These are phyloP conservation scores for Mesaphorura yosii DNA, from an alignment of 1,140 invertebrate genomes.

Conservation along the genomic window DNA sequence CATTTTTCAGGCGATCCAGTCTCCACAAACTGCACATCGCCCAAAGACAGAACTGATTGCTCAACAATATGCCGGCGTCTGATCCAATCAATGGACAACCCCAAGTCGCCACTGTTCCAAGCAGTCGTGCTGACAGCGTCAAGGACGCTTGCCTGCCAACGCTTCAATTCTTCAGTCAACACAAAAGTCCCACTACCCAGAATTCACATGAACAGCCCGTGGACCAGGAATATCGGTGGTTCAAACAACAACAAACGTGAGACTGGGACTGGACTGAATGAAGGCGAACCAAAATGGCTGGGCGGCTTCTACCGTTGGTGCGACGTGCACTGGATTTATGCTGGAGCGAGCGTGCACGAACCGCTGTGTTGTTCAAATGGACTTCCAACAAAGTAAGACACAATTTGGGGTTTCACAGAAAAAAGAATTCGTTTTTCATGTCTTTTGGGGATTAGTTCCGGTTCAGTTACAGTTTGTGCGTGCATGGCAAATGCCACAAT, in stretches of 20 bases:
- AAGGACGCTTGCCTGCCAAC: slow-evolving; percentile 27
- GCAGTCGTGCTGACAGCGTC: slow-evolving; percentile 28
- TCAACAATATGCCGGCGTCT: slow-evolving; percentile 27
- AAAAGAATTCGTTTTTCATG: too few relatives aligned
- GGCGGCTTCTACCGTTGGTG: slow-evolving; percentile 31
- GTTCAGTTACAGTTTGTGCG: too few relatives aligned
- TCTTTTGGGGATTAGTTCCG: too few relatives aligned
- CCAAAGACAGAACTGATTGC: slow-evolving; percentile 20
- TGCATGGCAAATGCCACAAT: too few relatives aligned
- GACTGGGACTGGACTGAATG: background rate
- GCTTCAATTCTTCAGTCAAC: slow-evolving; percentile 26
- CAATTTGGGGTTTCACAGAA: background rate
- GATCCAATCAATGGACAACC: slow-evolving; percentile 26
- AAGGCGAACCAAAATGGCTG: slow-evolving; percentile 22
- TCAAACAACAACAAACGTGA: background rate
- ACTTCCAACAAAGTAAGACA: slow-evolving; percentile 6
- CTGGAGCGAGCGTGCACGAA: slow-evolving; percentile 26
- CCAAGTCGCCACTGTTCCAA: slow-evolving; percentile 27
- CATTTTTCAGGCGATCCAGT: slow-evolving; percentile 23
- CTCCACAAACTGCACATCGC: slow-evolving; percentile 21
- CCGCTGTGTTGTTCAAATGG: slow-evolving; percentile 25
- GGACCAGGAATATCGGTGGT: background rate
- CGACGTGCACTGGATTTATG: slow-evolving; percentile 29
- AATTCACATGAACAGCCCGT: background rate
- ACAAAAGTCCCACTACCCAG: slow-evolving; percentile 23